Base-by-base conservation (phyloP, 1,140 invertebrate genomes). In the Drosophila bifasciata region DNA sequence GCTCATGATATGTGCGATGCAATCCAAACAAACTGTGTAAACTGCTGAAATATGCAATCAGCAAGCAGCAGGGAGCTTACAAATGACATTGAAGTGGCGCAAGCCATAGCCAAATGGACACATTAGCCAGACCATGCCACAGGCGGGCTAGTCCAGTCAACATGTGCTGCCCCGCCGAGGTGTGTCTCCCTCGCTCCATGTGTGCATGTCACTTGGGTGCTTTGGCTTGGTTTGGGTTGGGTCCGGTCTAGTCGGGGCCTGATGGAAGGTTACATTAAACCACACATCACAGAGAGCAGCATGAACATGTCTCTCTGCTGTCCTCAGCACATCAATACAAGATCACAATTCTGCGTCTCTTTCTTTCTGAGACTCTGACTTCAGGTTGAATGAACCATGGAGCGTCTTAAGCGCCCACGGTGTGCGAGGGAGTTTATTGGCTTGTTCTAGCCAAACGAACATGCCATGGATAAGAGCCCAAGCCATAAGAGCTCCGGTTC, bases 61-160 rank as follows among this genome's bases (percentile, higher is more conserved):
- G 64, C 70, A 15, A 73, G 45, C 43, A 36, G 40, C 36, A 68
- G 60, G 57, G 21, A 48, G 44, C 60, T 76, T 63, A 63, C 72
- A 69, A 85, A 86, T 81, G 77, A 51, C 81, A 81, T 81, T 85
- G 81, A 80, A 79, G 64, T 86, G 73, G 67, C 77, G 62, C 72
- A 86, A 70, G 45, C 56, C 53, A 40, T 21, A 44, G 49, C n/a
- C 74, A 69, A 70, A 63, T 70, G 81, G 58, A 66, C 60, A 74
- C 63, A 81, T 86, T 86, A 74, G 53, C 50, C 49, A 15, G 48
- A 61, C 41, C 60, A 75, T 53, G 36, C 32, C 32, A 13, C 49
- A 51, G 53, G 67, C 43, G 36, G 36, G 36, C 41, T 15, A 55
- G 57, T 71, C 45, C 23, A 70, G 23, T 32, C 9, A 66, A 41